Percentiles rank a stretch among this genome's conserved stretches.
phyloP scores from a whole-genome alignment of 2,113 vertebrate species.

The Perca fluviatilis region DNA sequence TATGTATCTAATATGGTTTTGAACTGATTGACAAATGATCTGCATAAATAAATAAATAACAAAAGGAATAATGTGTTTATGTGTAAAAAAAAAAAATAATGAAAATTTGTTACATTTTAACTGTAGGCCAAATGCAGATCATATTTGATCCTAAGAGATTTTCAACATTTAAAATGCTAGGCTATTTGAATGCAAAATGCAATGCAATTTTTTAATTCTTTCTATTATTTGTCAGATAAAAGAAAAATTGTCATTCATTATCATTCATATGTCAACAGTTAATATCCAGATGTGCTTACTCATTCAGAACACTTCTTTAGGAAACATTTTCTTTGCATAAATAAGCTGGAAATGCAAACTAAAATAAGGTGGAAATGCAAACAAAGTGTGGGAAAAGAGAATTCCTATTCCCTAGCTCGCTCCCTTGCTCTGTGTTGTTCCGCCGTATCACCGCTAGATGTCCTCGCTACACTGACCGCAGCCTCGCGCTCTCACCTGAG shows the following conservation, averaged over 20 bases:
- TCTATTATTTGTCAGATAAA: neutral
- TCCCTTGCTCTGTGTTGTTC: neutral
- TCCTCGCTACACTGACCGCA: conserved; percentile 19
- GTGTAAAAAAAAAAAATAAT: neutral
- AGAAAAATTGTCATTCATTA: neutral
- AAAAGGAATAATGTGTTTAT: neutral
- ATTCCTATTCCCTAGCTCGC: accelerated
- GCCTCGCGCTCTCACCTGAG: conserved; percentile 60
- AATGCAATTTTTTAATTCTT: neutral
- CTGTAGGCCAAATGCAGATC: neutral
- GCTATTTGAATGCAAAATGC: no score
- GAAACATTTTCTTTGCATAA: neutral
- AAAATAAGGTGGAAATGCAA: neutral
- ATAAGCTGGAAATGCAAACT: neutral
- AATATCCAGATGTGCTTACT: neutral
- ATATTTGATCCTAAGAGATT: neutral
- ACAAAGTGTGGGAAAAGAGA: neutral
- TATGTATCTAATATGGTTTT: neutral
- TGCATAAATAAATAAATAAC: neutral
- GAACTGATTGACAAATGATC: neutral
- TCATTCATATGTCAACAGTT: neutral
- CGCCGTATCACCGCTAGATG: conserved; percentile 56
- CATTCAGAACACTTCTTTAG: neutral
- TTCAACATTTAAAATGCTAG: neutral
- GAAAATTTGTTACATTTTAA: neutral